Base-by-base conservation (phyloP, 2,888 invertebrate species). In the Drosophila picticornis region DNA sequence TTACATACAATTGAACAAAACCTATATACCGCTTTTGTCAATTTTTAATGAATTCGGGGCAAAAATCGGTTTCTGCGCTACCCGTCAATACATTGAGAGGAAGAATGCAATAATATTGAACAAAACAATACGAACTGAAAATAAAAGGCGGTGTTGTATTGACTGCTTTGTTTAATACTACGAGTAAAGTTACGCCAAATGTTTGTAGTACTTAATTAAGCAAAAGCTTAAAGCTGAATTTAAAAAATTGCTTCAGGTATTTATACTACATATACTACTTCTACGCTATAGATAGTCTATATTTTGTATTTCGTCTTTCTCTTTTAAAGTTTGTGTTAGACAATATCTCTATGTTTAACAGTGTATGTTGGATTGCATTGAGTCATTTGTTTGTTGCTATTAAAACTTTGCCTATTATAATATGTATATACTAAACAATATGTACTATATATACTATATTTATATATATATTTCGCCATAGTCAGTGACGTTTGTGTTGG, bases 51-150 rank as follows among this genome's bases (percentile, higher is more conserved):
- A 29, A 19, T 16, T 48, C 31, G 48, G 29, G 46, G 46, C 22
- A 46, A 22, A 22, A 46, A 46, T 16, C 46, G 51, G 62, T 52
- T 52, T 73, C 55, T 38, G 58, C 62, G 43, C 57, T 75, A 71
- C 58, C 66, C 58, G 56, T 59, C 62, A 75, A 69, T 71, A 77
- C 71, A 81, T 88, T 85, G 80, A 73, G 81, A 75, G 75, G 68
- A 85, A 85, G 80, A 85, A 88, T 85, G 88, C 72, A 81, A 86
- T 88, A 81, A 76, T 72, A 88, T 73, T 10, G 63, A 66, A 63
- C 55, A 63, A 46, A 46, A 77, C 73, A 74, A 64, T 72, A 51
- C 62, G n/a, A 52, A 52, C 50, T 53, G 64, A 34, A 64, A 55
- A 32, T 59, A 48, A 73, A 62, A 40, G 46, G 62, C 73, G 58